A percentile compares a stretch with the other conserved stretches of the same genome.
Conservation (phyloP, 2,797 vertebrate species). For the Sarcoramphus papa region DNA sequence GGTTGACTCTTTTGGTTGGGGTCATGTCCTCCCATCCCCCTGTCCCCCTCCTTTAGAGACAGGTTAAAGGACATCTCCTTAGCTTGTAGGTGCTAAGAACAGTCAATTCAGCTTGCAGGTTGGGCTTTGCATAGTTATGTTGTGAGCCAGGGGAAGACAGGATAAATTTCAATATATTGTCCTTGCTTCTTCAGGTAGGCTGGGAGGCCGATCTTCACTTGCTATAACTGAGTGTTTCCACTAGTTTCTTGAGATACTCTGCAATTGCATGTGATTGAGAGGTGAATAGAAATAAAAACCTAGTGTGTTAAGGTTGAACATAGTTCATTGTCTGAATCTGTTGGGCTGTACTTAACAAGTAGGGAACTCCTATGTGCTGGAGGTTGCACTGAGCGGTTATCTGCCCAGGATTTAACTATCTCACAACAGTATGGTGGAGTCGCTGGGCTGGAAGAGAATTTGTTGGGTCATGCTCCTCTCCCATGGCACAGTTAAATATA, state of each 20-base stretch:
- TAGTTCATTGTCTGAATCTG: not conserved
- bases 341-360: not conserved
- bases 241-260: not conserved
- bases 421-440: not conserved
- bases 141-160: not conserved
- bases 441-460: not conserved
- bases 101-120: not conserved
- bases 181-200: not conserved
- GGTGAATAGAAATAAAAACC: not conserved
- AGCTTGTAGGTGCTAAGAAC: not conserved
- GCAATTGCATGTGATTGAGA: not conserved
- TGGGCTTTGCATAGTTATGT: not conserved
- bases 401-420: not conserved
- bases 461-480: not conserved
- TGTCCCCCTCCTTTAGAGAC: not conserved
- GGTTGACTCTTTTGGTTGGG: not conserved
- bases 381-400: not conserved
- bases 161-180: not conserved
- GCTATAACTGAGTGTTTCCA: not conserved
- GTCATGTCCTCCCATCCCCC: accelerated
- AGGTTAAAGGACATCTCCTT: not conserved
- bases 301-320: not conserved
- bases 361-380: not conserved
- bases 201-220: not conserved
- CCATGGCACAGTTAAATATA: not conserved